Evolutionary conservation across 2,113 vertebrate species (phyloP).

Genomic region (Gymnobelideus leadbeateri): DNA sequence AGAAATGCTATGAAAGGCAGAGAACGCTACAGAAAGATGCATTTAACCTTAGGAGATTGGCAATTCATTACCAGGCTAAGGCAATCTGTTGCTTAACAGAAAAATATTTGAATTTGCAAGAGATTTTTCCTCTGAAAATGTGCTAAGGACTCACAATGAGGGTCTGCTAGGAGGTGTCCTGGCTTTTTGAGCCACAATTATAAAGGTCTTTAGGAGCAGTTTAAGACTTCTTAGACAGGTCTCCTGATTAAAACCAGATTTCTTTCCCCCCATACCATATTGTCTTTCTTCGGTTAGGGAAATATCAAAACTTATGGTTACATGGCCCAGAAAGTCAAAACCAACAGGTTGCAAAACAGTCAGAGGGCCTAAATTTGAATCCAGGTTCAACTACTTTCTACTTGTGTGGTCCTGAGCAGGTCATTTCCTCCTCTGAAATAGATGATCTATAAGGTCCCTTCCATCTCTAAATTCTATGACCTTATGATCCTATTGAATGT

Average conservation of each 20-base stretch:
- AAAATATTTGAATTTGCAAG: conserved; percentile 56
- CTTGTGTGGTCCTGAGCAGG: not conserved
- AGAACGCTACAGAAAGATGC: conserved; percentile 30
- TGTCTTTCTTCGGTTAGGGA: not conserved
- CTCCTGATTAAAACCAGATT: not conserved
- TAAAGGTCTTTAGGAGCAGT: not conserved
- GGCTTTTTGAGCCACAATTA: conserved; percentile 7
- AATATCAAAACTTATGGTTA: not conserved
- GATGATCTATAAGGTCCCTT: not conserved
- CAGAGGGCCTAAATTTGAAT: not conserved
- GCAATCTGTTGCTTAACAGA: conserved; percentile 30
- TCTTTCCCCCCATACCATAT: not conserved
- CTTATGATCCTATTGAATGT: not conserved
- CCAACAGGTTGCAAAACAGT: not conserved
- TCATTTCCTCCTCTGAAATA: not conserved
- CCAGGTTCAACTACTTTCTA: not conserved
- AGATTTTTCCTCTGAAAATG: not conserved
- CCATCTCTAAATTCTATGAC: not conserved
- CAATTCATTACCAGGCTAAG: conserved; percentile 51
- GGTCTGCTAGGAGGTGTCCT: conserved; percentile 14
- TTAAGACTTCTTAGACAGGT: not conserved
- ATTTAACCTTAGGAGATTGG: conserved; percentile 60
- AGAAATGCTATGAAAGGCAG: conserved; percentile 39
- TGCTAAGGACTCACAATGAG: not conserved
- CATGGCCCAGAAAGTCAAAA: not conserved